Conservation (phyloP, 2,113 vertebrate species). For the Sander vitreus region DNA sequence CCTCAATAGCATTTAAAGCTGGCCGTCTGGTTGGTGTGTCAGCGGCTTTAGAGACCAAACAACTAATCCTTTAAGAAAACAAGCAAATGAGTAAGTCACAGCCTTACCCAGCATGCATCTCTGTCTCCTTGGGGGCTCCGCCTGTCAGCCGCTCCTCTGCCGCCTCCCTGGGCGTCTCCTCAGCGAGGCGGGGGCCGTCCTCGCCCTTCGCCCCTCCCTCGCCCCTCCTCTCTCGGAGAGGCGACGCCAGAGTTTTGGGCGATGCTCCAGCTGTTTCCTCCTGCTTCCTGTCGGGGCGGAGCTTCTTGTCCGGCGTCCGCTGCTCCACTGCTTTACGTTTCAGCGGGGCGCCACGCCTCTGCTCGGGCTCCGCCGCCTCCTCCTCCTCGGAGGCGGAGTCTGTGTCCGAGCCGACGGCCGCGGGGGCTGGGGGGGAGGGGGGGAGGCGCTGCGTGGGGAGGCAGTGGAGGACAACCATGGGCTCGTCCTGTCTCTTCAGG, state of each 20-base stretch:
- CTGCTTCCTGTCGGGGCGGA: conserved; percentile 85
- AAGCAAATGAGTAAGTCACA: too few relatives aligned
- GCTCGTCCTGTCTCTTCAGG: conserved; percentile 76
- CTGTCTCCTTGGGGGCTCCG: conserved; percentile 68
- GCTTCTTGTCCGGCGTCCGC: conserved; percentile 88
- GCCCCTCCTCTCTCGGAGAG: conserved; percentile 57
- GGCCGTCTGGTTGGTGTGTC: too few relatives aligned
- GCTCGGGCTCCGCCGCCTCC: conserved; percentile 79
- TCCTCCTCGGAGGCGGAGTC: conserved; percentile 87
- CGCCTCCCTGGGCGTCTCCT: conserved; percentile 13
- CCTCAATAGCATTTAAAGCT: too few relatives aligned
- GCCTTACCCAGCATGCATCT: conserved; percentile 73
- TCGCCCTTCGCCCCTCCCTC: conserved; percentile 36
- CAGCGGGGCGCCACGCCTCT: conserved; percentile 62
- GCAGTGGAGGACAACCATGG: conserved; percentile 78
- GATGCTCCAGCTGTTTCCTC: conserved; percentile 74
- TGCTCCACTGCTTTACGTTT: conserved; percentile 92
- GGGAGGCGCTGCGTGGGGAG: conserved; percentile 61
- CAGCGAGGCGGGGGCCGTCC: conserved; percentile 17
- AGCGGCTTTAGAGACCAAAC: too few relatives aligned
- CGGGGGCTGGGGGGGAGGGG: not conserved
- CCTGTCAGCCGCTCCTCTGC: conserved; percentile 27
- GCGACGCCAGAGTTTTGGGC: conserved; percentile 20
- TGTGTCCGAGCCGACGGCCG: conserved; percentile 78
- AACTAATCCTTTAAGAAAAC: too few relatives aligned